phyloP scores from a whole-genome alignment of 2,888 invertebrate species.

The Odontomyia ornata region DNA sequence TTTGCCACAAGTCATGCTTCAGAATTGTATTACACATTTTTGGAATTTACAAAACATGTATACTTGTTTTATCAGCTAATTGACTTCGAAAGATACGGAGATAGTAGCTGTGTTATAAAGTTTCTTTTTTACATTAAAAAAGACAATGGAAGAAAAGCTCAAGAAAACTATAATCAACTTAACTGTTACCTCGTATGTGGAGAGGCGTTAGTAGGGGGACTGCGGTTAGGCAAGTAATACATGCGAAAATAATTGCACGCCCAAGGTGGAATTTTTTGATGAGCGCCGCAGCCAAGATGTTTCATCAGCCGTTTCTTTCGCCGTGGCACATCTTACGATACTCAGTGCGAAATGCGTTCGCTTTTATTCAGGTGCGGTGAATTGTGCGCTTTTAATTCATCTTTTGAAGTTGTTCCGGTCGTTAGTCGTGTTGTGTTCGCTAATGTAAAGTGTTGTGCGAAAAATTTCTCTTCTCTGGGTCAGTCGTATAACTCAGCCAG shows the following conservation, averaged over 20 bases:
- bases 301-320: constrained; percentile 10
- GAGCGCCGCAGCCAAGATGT: constrained; percentile 19
- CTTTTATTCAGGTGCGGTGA: not conserved
- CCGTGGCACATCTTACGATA: not conserved
- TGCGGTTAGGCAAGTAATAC: not conserved
- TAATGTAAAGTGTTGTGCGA: not conserved
- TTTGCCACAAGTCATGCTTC: too few species aligned
- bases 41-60: too few species aligned
- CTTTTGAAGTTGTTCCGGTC: not conserved
- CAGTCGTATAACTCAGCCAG: not conserved
- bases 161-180: too few species aligned
- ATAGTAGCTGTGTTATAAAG: not conserved
- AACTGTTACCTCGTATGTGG: too few species aligned
- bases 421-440: not conserved
- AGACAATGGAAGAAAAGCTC: too few species aligned
- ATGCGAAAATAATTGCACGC: constrained; percentile 12
- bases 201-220: too few species aligned
- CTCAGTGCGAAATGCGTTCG: not conserved
- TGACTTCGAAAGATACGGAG: not conserved
- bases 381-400: too few species aligned
- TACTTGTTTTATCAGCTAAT: not conserved
- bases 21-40: too few species aligned
- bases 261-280: constrained; percentile 38
- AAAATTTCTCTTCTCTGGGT: not conserved
- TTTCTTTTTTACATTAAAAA: too few species aligned